These are phyloP conservation scores for Argyrosomus japonicus DNA, from an alignment of 2,113 vertebrate species.

Conservation along the genomic window DNA sequence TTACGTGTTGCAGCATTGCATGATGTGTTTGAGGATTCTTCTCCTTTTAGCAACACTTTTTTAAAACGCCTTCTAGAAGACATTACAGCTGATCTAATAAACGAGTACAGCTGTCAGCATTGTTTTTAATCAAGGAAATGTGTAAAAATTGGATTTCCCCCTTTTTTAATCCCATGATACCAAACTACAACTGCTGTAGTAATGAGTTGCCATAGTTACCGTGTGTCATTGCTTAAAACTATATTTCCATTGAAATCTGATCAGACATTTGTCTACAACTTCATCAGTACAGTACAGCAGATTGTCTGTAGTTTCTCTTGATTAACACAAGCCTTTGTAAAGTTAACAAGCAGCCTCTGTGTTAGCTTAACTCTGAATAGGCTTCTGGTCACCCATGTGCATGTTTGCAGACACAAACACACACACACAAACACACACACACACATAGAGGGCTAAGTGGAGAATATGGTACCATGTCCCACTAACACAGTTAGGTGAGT, in stretches of 20 bases:
- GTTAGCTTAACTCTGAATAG: neutral
- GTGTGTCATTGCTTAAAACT: neutral
- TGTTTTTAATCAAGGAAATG: neutral
- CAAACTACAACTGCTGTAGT: neutral
- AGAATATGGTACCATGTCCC: conserved; percentile 28
- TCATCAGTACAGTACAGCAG: no score
- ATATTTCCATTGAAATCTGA: neutral
- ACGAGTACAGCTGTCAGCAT: neutral
- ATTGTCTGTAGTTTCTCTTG: neutral
- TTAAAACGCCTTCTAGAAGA: no score
- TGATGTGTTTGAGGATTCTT: no score
- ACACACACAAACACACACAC: conserved; percentile 11
- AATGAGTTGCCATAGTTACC: neutral
- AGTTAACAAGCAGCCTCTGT: neutral
- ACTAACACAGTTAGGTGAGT: conserved; percentile 52
- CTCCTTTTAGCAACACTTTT: no score
- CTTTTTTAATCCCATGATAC: neutral
- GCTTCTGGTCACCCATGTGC: neutral
- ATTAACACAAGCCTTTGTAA: neutral
- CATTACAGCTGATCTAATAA: no score
- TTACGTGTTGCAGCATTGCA: no score
- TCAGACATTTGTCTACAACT: neutral
- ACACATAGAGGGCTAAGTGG: conserved; percentile 1
- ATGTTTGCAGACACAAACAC: neutral
- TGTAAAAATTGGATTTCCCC: neutral